Evolutionary conservation across 2,888 invertebrate genomes (phyloP), one percentile per base, ranked within the genome.

Genomic region (Lydus trimaculatus): DNA sequence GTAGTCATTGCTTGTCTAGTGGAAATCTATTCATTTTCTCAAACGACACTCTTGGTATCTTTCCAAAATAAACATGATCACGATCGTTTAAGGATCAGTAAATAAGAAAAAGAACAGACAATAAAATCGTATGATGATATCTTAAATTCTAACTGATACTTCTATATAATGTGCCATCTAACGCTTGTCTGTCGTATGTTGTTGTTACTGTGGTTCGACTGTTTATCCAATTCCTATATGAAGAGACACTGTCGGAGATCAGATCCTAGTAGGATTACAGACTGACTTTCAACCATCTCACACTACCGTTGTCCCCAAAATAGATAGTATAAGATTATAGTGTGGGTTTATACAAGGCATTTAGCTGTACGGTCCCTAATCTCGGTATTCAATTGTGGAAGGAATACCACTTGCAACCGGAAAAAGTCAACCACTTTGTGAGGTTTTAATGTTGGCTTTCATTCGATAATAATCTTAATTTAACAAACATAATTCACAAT

Each of bases 311-410:
- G 20, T 20, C 48, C 48, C 20, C 78, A 75, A 77, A 78, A 80
- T 80, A 80, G 81, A 80, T 79, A 78, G 80, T 78, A 79, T 81
- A 78, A 78, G 75, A 73, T 72, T 79, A 77, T 79, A 78, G 75
- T 76, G 71, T 9, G 76, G 74, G 74, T 77, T 77, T 77, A 78
- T 78, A 78, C 77, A 76, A 2, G 76, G 77, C 76, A 77, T 79
- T 79, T 76, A 74, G 73, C 77, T 70, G 48, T 48, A 66, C 72
- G 68, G 66, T 70, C 65, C 68, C 17, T 58, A 48, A 62, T 59
- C 20, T 31, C 17, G 62, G 70, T 71, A 70, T 73, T 69, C 70
- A 71, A 71, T 69, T 70, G 65, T 65, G 43, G 65, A 31, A 56
- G 58, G 61, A 48, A 66, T 56, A 7, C 17, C 17, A 48, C 20